Conservation (phyloP, 2,797 vertebrate species). For the Dermochelys coriacea region DNA sequence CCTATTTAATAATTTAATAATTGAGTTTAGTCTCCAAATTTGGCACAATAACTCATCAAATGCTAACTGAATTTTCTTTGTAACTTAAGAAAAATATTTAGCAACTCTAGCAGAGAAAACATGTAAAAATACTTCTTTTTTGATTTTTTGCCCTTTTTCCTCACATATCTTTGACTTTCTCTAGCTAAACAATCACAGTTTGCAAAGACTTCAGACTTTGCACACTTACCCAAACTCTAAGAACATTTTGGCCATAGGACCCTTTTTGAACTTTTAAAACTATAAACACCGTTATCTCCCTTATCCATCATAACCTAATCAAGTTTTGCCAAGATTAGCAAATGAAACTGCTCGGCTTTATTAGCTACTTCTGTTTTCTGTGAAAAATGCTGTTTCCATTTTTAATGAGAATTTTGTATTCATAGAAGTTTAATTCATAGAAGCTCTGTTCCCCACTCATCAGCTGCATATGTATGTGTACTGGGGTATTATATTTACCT, state of each 20-base stretch:
- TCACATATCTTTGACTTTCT: constrained; percentile 10
- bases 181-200: constrained; percentile 45
- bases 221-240: background rate
- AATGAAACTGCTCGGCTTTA: background rate
- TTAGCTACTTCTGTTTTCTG: background rate
- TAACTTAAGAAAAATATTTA: constrained; percentile 54
- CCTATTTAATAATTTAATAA: constrained; percentile 47
- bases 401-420: background rate
- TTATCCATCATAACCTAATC: background rate
- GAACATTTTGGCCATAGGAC: background rate
- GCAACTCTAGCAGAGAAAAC: background rate
- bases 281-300: background rate
- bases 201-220: background rate
- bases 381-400: background rate
- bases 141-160: constrained; percentile 36
- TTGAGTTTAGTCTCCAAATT: constrained; percentile 10
- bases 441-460: background rate
- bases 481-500: background rate
- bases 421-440: background rate
- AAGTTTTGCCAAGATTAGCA: background rate
- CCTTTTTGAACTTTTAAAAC: background rate
- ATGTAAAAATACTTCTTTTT: constrained; percentile 3
- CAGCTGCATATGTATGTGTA: background rate
- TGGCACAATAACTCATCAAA: constrained; percentile 13
- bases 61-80: constrained; percentile 47